Conservation (phyloP, 2,797 vertebrate genomes). For the Schizopygopsis malacanthus region DNA sequence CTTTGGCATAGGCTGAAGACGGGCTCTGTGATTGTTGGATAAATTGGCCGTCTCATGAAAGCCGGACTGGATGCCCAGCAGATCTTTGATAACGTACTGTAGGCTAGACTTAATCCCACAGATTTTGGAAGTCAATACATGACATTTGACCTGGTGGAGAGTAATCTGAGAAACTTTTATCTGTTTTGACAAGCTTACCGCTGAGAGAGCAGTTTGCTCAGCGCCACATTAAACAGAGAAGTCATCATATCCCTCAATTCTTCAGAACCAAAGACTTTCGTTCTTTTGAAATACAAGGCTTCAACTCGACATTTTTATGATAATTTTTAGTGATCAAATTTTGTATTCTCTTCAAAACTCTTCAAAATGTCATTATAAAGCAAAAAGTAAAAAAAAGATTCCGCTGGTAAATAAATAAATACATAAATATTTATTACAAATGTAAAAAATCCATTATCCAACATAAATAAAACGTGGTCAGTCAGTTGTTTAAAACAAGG, state of each 20-base stretch:
- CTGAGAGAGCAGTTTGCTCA: neutral
- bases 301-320: too few species aligned
- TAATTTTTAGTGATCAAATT: neutral
- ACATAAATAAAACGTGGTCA: too few species aligned
- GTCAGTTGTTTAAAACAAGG: too few species aligned
- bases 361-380: neutral
- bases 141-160: neutral
- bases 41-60: too few species aligned
- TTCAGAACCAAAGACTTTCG: too few species aligned
- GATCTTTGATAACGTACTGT: slow-evolving; percentile 1
- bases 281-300: too few species aligned
- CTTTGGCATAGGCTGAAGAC: neutral
- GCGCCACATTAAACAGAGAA: too few species aligned
- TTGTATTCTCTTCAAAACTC: neutral
- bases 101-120: neutral
- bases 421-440: too few species aligned
- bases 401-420: too few species aligned
- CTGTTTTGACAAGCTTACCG: neutral
- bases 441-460: too few species aligned
- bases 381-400: too few species aligned
- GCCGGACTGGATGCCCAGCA: neutral
- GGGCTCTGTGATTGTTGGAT: neutral
- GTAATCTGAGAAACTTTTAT: neutral
- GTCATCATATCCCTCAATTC: too few species aligned
- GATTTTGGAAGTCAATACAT: neutral